phyloP scores from a whole-genome alignment of 2,888 invertebrate genomes.

The Eupithecia subumbrata region DNA sequence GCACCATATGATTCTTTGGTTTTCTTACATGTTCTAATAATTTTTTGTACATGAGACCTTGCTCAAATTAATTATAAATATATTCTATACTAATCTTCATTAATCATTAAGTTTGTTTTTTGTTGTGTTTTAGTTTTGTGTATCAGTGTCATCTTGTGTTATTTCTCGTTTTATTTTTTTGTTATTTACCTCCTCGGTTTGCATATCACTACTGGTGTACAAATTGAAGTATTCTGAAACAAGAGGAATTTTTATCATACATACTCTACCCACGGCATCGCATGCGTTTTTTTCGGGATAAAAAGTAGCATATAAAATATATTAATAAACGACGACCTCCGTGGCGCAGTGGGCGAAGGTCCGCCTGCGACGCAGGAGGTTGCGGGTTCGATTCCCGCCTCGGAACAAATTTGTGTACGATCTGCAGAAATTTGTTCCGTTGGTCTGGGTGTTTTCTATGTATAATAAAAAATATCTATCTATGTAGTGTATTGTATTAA shows the following conservation, averaged over 20 bases:
- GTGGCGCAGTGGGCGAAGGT: too few relatives aligned
- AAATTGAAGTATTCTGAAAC: slow-evolving; percentile 59
- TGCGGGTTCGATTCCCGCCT: too few relatives aligned
- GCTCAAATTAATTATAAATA: neutral
- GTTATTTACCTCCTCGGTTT: slow-evolving; percentile 56
- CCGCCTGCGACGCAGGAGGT: too few relatives aligned
- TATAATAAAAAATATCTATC: too few relatives aligned
- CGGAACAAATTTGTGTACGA: too few relatives aligned
- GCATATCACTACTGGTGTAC: slow-evolving; percentile 50
- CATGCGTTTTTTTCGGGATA: too few relatives aligned
- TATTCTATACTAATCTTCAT: neutral
- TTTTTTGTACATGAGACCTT: neutral
- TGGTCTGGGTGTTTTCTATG: too few relatives aligned
- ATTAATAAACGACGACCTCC: too few relatives aligned
- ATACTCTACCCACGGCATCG: neutral
- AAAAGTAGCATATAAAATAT: too few relatives aligned
- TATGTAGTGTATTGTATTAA: too few relatives aligned
- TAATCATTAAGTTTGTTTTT: neutral
- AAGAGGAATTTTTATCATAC: slow-evolving; percentile 20
- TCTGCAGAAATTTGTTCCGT: too few relatives aligned
- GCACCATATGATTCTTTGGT: slow-evolving; percentile 6
- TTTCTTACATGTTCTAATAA: neutral
- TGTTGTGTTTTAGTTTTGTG: slow-evolving; percentile 14
- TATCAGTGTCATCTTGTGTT: slow-evolving; percentile 7
- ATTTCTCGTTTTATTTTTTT: slow-evolving; percentile 18